A percentile compares a stretch with the other conserved stretches of the same genome.
Conservation (phyloP, 2,797 vertebrate genomes). For the Erpetoichthys calabaricus region DNA sequence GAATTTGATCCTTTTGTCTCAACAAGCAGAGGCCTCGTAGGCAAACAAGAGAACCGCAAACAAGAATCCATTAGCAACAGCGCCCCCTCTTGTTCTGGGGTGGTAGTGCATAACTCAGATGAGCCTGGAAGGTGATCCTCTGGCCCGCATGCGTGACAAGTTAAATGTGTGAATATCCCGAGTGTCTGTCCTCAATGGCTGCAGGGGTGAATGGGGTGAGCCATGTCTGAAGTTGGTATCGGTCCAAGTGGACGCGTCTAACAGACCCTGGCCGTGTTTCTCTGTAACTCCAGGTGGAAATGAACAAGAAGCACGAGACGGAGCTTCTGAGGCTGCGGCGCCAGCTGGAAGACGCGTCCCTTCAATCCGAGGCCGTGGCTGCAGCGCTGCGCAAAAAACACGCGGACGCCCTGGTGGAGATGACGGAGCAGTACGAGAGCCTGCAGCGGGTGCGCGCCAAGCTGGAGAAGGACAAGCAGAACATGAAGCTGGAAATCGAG, state of each 20-base stretch:
- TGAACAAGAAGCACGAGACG: conserved; percentile 60
- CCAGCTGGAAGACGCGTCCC: conserved; percentile 53
- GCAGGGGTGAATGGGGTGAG: no score
- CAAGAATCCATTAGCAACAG: no score
- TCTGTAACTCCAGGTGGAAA: conserved; percentile 40
- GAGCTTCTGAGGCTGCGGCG: conserved; percentile 53
- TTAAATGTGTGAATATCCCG: no score
- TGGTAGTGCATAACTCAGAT: no score
- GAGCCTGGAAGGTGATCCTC: no score
- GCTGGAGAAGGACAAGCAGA: conserved; percentile 66
- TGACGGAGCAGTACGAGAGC: conserved; percentile 54
- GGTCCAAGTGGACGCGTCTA: no score
- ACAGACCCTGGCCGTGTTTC: background rate
- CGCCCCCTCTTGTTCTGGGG: no score
- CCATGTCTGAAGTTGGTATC: no score
- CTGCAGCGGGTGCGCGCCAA: conserved; percentile 54
- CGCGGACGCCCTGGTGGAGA: conserved; percentile 39
- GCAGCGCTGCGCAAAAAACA: conserved; percentile 47
- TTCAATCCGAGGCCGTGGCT: conserved; percentile 47
- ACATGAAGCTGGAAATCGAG: conserved; percentile 55
- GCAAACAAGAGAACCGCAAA: no score
- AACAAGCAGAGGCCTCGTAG: no score
- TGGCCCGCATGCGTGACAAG: no score
- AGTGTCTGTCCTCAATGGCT: no score
- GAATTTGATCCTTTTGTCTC: background rate